Conservation (phyloP, 53 echinoderm and acorn worm species). For the Hippasteria phrygiana region DNA sequence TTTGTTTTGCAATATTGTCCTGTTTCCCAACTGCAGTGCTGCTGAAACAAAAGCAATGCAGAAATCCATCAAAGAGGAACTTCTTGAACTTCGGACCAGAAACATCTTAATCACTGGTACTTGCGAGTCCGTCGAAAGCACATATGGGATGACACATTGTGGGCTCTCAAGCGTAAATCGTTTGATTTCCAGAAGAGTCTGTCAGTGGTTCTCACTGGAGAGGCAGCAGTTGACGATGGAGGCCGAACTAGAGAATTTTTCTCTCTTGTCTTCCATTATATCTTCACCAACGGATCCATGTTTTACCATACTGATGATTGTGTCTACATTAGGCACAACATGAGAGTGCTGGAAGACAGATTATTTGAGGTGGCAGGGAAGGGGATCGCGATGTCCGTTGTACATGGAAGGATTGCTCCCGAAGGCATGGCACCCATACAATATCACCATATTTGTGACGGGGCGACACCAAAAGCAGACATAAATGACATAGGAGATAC, state of each 20-base stretch:
- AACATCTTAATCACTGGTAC: background rate
- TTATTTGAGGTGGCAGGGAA: background rate
- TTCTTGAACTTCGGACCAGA: background rate
- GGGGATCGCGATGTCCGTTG: background rate
- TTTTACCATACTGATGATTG: background rate
- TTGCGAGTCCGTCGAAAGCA: background rate
- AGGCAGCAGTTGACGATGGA: constrained; percentile 17
- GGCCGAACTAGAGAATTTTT: constrained; percentile 20
- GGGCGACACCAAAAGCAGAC: background rate
- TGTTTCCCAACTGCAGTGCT: too few species aligned
- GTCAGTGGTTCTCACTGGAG: background rate
- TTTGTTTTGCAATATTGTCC: too few species aligned
- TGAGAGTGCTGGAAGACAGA: background rate
- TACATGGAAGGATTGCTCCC: constrained; percentile 1
- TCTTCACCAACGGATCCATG: background rate
- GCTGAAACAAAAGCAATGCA: background rate
- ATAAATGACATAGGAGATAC: background rate
- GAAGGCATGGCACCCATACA: background rate
- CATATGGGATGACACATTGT: background rate
- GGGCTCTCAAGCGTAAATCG: background rate
- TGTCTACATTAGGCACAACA: background rate
- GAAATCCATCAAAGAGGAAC: background rate
- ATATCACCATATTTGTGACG: background rate
- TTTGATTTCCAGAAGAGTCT: background rate
- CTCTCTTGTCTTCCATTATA: background rate